Base-by-base conservation (phyloP, 2,888 invertebrate genomes). In the Glaucopsyche alexis region DNA sequence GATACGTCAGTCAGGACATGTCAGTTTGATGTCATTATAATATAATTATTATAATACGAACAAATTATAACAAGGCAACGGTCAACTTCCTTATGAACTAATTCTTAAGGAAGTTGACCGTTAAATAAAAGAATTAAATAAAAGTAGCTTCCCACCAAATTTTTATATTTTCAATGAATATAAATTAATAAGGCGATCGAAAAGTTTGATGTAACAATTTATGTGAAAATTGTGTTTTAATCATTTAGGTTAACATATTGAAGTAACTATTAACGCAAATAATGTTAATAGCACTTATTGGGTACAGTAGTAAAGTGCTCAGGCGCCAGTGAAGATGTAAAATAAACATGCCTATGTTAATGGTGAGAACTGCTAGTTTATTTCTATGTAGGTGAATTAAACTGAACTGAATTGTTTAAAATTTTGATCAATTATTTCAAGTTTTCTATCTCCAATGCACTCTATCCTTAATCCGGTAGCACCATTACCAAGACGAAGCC, bases 271-370 rank as follows among this genome's bases (percentile, higher is more conserved):
- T 52, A 16, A 8, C 16, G 16, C 8, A 16, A 52, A 4, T 52
- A 52, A 52, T 14, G 16, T 52, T 52, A 8, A 50, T 14, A 50
- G 50, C 50, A 50, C n/a, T 1, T 45, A 16, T 60, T 40, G 19
- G 60, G 42, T 71, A 55, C 55, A 19, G 40, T 45, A 40, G 55
- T 55, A 19, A 60, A 52, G 42, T 71, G 52, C 11, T 60, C 19
- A 60, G 16, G 52, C 52, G 52, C 52, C 52, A 52, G 16, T 16
- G 19, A 55, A 19, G 16, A 52, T 16, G 16, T 52, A 16, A 52
- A 8, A 16, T 4, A 16, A 8, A 55, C 9, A 19, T 19, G 19
- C 3, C 29, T 29, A 29, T 29, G 19, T 55, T 16, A 55, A 55
- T 55, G 16, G 16, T 55, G 16, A 55, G 52, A 55, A 55, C 19